Percentiles rank a stretch among this genome's conserved stretches.
These are phyloP conservation scores for Eretmochelys imbricata DNA, from an alignment of 2,113 vertebrate species.

Conservation along the genomic window DNA sequence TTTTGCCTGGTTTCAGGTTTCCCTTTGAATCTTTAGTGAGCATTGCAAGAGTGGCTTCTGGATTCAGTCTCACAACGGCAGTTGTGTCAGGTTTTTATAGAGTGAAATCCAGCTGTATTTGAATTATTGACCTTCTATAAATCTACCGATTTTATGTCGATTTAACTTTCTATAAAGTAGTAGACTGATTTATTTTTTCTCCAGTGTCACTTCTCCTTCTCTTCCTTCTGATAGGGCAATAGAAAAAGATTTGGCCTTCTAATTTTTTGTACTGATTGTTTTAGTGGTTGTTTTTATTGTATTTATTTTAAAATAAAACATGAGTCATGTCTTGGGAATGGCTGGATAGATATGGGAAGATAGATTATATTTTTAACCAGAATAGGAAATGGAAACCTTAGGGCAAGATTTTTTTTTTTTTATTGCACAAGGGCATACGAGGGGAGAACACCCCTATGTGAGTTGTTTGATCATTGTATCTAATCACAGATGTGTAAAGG, in stretches of 20 bases:
- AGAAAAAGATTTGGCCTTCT: rapidly evolving
- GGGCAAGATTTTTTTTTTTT: neutral
- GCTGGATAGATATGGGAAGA: neutral
- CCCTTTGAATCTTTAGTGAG: neutral
- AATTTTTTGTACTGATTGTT: neutral
- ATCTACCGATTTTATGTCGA: neutral
- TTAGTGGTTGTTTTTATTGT: neutral
- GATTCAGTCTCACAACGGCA: neutral
- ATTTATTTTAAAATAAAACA: neutral
- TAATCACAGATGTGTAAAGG: neutral
- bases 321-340: neutral
- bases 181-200: neutral
- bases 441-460: neutral
- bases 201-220: neutral
- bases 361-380: neutral
- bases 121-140: neutral
- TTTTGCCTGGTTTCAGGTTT: neutral
- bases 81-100: neutral
- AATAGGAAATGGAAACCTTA: neutral
- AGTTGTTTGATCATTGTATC: neutral
- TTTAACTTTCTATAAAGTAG: neutral
- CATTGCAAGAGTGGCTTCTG: neutral
- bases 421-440: neutral
- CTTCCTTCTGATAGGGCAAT: neutral
- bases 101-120: neutral